Base-by-base conservation (phyloP, 2,888 invertebrate genomes). In the Cylindroiulus punctatus region DNA sequence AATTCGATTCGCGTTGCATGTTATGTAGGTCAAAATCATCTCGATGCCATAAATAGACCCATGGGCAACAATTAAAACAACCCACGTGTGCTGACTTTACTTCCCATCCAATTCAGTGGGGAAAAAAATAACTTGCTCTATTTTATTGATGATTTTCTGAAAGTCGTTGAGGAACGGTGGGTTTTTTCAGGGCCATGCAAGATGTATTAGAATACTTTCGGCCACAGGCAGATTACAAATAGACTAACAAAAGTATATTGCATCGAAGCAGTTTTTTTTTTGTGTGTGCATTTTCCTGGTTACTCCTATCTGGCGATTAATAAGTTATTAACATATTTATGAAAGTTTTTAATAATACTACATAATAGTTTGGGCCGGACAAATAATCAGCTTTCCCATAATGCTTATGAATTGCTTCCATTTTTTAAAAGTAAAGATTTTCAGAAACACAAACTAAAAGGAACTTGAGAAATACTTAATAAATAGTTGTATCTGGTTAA, bases 1-100 rank as follows among this genome's bases (percentile, higher is more conserved):
- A 76, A 76, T 76, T 76, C 76, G 76, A 76, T 76, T 76, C 76
- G 76, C 76, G 76, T 76, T 76, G 76, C 26, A 76, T 76, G 76
- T 76, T 76, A 76, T 76, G 76, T 76, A 76, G 76, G 76, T 76
- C 76, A 76, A 76, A 76, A 30, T 30, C 76, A 76, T 76, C 76
- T 76, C 76, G 76, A 76, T 76, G 76, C 76, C 76, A 76, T 30
- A 76, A 76, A 76, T 76, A 76, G 76, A 76, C 30, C 76, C 76
- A 76, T 76, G 76, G 76, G 76, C 76, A 76, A 76, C 30, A 76
- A 76, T 76, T 76, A 76, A 76, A 76, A 76, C 76, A 76, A 26
- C 76, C 76, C 76, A 76, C 76, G 76, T 76, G 76, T 17, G 52
- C n/a, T 52, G 10, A 30, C 76, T 76, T 76, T 30, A 76, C 30